A percentile compares a stretch with the other conserved stretches of the same genome.
These are phyloP conservation scores for Adoxophyes honmai DNA, from an alignment of 1,140 invertebrate species.

Conservation along the genomic window DNA sequence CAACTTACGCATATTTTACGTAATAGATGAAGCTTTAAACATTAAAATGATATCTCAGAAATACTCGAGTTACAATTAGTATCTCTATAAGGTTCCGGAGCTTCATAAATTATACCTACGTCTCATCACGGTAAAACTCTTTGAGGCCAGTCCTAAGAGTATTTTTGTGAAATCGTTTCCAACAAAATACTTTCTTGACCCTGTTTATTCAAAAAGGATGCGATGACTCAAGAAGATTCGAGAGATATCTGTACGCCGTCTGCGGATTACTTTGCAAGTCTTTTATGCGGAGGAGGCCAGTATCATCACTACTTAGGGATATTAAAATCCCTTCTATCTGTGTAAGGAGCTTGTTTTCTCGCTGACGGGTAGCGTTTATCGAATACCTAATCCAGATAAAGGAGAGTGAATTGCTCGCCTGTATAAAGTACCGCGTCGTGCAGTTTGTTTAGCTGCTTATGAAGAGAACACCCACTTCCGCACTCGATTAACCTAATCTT, in stretches of 20 bases:
- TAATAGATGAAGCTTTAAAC: too few relatives aligned
- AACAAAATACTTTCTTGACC: constrained; percentile 50
- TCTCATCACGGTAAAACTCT: not conserved
- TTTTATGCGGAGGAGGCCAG: constrained; percentile 66
- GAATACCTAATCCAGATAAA: constrained; percentile 52
- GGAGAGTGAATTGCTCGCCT: constrained; percentile 24
- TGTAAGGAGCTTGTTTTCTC: constrained; percentile 72
- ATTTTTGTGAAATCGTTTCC: constrained; percentile 24
- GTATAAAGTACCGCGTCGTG: not conserved
- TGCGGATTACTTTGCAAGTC: constrained; percentile 74
- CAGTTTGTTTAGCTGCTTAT: too few relatives aligned
- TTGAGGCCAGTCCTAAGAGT: not conserved
- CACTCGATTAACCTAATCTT: too few relatives aligned
- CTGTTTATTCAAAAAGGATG: constrained; percentile 72
- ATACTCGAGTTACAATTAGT: too few relatives aligned
- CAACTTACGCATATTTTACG: too few relatives aligned
- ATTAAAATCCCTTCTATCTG: constrained; percentile 74
- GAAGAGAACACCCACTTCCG: too few relatives aligned
- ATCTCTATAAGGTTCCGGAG: too few relatives aligned
- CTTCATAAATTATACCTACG: too few relatives aligned
- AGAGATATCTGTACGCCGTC: constrained; percentile 63
- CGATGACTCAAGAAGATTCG: constrained; percentile 71
- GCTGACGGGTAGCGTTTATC: constrained; percentile 57
- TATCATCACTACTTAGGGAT: constrained; percentile 77
- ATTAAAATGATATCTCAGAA: too few relatives aligned